Conservation (phyloP, 2,888 invertebrate genomes). For the Anthophora plumipes region DNA sequence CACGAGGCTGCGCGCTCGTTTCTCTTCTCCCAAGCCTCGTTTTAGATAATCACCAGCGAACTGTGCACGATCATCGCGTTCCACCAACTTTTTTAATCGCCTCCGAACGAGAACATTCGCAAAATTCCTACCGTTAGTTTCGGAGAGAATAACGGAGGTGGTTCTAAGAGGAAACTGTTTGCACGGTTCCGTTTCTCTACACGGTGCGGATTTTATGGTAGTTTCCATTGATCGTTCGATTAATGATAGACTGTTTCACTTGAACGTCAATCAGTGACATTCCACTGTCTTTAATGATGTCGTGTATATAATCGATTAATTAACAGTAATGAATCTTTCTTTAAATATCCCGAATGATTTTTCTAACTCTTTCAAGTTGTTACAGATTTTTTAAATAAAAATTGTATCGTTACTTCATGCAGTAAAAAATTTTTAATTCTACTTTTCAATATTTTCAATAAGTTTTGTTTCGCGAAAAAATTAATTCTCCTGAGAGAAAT, state of each 20-base stretch:
- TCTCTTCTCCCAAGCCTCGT: not conserved
- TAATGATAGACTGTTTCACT: conserved; percentile 6
- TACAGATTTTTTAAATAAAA: not conserved
- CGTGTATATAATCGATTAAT: conserved; percentile 14
- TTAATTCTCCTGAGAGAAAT: too few species aligned
- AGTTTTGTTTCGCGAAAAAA: too few species aligned
- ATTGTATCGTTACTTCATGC: too few species aligned
- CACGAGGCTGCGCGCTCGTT: not conserved
- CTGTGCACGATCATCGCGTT: not conserved
- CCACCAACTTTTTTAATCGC: not conserved
- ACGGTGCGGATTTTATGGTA: not conserved
- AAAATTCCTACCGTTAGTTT: not conserved
- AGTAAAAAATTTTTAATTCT: too few species aligned
- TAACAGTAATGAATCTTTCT: not conserved
- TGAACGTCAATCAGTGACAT: conserved; percentile 1
- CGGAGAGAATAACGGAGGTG: not conserved
- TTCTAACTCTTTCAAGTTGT: not conserved
- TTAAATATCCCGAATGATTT: not conserved
- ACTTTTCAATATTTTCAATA: too few species aligned
- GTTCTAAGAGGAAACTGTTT: too few species aligned
- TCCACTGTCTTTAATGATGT: conserved; percentile 7
- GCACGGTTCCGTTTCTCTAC: not conserved
- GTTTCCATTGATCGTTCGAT: not conserved
- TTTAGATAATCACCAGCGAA: too few species aligned
- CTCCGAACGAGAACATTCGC: not conserved